These are phyloP conservation scores for Phaethon lepturus DNA, from an alignment of 2,113 vertebrate species.

Conservation along the genomic window DNA sequence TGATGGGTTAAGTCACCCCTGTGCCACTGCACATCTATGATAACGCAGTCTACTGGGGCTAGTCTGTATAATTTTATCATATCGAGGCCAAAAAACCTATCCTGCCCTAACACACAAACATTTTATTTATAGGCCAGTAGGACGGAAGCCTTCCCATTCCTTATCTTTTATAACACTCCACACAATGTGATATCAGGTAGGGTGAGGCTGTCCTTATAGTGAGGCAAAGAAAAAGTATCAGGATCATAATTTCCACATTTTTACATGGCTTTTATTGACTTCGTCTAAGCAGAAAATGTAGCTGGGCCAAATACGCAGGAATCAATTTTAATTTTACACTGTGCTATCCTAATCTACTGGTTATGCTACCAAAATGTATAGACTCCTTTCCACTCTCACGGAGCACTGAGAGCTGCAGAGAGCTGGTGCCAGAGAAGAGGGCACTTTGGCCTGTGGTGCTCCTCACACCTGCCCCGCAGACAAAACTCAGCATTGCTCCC, in stretches of 20 bases:
- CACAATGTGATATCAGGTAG: background rate
- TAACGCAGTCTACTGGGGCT: background rate
- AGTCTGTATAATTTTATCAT: conserved; percentile 1
- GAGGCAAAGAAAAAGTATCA: background rate
- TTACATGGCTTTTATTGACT: background rate
- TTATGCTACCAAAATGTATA: background rate
- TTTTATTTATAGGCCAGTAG: conserved; percentile 39
- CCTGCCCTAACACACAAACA: background rate
- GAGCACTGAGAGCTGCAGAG: background rate
- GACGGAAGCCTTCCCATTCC: background rate
- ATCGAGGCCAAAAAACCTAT: background rate
- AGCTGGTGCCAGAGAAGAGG: background rate
- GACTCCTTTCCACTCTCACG: background rate
- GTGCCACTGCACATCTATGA: background rate
- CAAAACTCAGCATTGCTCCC: background rate
- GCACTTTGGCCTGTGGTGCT: background rate
- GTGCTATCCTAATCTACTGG: background rate
- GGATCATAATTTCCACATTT: background rate
- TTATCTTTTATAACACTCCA: conserved; percentile 40
- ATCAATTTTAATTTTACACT: background rate
- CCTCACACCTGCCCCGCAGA: background rate
- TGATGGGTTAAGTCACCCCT: background rate
- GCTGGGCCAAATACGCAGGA: background rate
- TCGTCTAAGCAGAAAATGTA: background rate
- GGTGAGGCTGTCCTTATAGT: background rate